These are phyloP conservation scores for Cataglyphis altisquamis DNA, from an alignment of 2,888 invertebrate genomes.

Conservation along the genomic window DNA sequence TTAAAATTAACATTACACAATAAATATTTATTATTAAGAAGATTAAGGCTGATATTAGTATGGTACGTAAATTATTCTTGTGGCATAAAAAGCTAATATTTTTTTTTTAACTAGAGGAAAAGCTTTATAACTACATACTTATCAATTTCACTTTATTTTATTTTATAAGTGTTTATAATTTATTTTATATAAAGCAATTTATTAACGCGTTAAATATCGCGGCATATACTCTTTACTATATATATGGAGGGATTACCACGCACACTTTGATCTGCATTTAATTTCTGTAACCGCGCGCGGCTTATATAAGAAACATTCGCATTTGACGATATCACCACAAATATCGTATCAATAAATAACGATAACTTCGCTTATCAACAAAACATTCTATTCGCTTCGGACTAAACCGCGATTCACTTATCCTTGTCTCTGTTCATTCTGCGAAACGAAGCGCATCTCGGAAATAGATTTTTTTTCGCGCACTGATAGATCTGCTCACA, in stretches of 20 bases:
- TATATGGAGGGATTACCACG: background rate
- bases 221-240: background rate
- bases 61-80: background rate
- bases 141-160: background rate
- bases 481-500: background rate
- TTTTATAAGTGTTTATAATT: background rate
- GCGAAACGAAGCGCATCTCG: background rate
- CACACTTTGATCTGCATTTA: background rate
- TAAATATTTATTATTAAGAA: background rate
- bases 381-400: background rate
- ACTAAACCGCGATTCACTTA: conserved; percentile 1
- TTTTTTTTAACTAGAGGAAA: background rate
- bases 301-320: conserved; percentile 19
- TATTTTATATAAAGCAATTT: background rate
- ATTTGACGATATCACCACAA: background rate
- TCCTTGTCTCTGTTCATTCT: background rate
- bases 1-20: background rate
- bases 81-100: background rate
- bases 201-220: background rate
- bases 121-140: background rate
- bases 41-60: background rate
- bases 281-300: background rate
- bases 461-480: conserved; percentile 21
- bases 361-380: conserved; percentile 34
- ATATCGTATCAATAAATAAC: conserved; percentile 35